A percentile compares a stretch with the other conserved stretches of the same genome.
These are phyloP conservation scores for Lymantria dispar DNA, from an alignment of 2,888 invertebrate species.

Conservation along the genomic window DNA sequence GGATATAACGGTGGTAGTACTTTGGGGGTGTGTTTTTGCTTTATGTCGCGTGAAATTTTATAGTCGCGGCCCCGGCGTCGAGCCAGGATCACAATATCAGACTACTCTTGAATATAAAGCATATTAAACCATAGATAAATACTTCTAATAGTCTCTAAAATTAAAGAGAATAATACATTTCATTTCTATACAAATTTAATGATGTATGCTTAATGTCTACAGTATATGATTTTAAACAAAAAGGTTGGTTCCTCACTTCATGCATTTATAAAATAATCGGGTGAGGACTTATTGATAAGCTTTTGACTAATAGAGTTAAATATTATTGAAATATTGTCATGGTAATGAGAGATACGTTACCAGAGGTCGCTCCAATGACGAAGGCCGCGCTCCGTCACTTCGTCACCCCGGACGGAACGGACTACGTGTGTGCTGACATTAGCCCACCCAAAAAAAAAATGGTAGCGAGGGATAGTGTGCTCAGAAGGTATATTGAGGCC, in stretches of 20 bases:
- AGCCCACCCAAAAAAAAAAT: no score
- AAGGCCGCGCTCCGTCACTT: no score
- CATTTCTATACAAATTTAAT: conserved; percentile 16
- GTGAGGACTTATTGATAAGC: conserved; percentile 13
- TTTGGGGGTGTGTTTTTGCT: conserved; percentile 80
- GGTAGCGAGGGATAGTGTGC: no score
- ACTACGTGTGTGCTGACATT: no score
- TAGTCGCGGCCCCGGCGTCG: conserved; percentile 56
- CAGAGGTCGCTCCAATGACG: no score
- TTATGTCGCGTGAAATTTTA: conserved; percentile 82
- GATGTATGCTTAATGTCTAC: conserved; percentile 11
- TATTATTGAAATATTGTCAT: no score
- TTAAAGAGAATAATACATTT: conserved; percentile 9
- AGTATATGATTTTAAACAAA: conserved; percentile 15
- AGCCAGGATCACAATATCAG: conserved; percentile 26
- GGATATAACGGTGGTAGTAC: conserved; percentile 66
- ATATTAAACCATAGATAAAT: conserved; percentile 12
- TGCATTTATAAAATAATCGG: conserved; percentile 44
- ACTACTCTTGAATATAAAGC: conserved; percentile 9
- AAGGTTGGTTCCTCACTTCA: conserved; percentile 28
- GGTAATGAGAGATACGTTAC: no score
- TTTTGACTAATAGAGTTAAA: no score
- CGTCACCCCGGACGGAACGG: no score
- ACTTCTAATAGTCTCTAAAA: conserved; percentile 17
- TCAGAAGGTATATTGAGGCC: no score